A percentile compares a stretch with the other conserved stretches of the same genome.
phyloP scores from a whole-genome alignment of 2,888 invertebrate genomes.

The Pollenia amentaria region DNA sequence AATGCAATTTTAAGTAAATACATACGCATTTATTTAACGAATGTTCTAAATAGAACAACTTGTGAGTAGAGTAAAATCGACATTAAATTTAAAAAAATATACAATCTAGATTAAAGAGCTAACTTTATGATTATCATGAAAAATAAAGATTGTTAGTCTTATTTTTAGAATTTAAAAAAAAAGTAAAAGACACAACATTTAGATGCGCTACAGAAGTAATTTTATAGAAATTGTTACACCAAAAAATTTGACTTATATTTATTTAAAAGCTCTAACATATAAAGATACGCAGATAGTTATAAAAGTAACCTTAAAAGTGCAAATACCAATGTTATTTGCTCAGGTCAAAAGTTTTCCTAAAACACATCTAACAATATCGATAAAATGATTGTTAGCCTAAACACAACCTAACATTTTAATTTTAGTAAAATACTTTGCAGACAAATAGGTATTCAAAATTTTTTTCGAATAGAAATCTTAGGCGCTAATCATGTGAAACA shows the following conservation, averaged over 20 bases:
- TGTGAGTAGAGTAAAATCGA: not conserved
- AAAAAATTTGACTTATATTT: not conserved
- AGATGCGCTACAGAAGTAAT: constrained; percentile 54
- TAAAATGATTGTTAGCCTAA: no score
- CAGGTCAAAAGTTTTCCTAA: no score
- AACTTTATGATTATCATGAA: not conserved
- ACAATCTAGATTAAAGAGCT: constrained; percentile 23
- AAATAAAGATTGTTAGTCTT: constrained; percentile 18
- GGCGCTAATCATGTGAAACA: no score
- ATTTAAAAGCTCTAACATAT: not conserved
- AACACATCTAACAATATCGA: no score
- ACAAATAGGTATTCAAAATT: no score
- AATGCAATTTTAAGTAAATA: no score
- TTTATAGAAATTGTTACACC: constrained; percentile 13
- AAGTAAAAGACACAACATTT: constrained; percentile 38
- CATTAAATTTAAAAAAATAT: constrained; percentile 22
- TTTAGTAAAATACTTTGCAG: no score
- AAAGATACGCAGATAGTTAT: not conserved
- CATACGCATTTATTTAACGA: no score
- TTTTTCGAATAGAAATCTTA: no score
- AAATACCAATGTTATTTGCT: no score
- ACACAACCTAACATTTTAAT: no score
- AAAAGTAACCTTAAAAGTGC: not conserved
- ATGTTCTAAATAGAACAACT: no score
- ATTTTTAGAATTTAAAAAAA: constrained; percentile 35